phyloP scores from a whole-genome alignment of 1,140 invertebrate genomes.

The Yoshiicerus persimilis region DNA sequence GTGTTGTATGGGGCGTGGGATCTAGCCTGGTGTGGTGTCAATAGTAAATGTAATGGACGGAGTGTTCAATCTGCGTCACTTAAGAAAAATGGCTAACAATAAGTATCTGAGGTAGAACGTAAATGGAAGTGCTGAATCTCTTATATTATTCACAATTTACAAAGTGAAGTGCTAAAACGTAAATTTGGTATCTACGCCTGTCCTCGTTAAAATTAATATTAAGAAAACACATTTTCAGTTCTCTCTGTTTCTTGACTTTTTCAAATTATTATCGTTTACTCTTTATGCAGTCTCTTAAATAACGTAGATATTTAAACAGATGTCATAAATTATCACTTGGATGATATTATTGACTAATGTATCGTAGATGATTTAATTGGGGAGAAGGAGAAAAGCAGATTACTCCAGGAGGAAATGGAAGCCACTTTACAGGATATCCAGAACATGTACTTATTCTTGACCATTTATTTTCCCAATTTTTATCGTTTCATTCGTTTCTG shows the following conservation, averaged over 20 bases:
- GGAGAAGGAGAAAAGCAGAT: slow-evolving; percentile 94
- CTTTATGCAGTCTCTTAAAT: not conserved
- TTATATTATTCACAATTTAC: not conserved
- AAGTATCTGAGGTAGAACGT: not conserved
- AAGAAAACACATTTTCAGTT: too few relatives aligned
- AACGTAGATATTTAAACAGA: too few relatives aligned
- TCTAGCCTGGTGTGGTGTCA: not conserved
- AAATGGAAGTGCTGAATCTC: not conserved
- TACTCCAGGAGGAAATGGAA: slow-evolving; percentile 97
- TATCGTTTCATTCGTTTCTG: not conserved
- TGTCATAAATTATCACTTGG: not conserved
- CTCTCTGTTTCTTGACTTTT: too few relatives aligned
- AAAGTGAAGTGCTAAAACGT: not conserved
- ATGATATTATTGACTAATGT: slow-evolving; percentile 1
- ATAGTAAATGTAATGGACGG: not conserved
- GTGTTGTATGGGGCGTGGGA: not conserved
- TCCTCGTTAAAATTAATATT: not conserved
- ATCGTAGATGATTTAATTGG: slow-evolving; percentile 86
- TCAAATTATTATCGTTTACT: too few relatives aligned
- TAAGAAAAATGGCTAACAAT: not conserved
- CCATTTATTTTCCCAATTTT: not conserved
- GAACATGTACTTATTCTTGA: slow-evolving; percentile 76
- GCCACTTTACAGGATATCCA: slow-evolving; percentile 98
- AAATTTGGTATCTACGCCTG: not conserved
- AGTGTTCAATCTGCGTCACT: not conserved